Evolutionary conservation across 2,888 invertebrate species (phyloP), one percentile per base, ranked within the genome.

Genomic region (Suillia variegata): DNA sequence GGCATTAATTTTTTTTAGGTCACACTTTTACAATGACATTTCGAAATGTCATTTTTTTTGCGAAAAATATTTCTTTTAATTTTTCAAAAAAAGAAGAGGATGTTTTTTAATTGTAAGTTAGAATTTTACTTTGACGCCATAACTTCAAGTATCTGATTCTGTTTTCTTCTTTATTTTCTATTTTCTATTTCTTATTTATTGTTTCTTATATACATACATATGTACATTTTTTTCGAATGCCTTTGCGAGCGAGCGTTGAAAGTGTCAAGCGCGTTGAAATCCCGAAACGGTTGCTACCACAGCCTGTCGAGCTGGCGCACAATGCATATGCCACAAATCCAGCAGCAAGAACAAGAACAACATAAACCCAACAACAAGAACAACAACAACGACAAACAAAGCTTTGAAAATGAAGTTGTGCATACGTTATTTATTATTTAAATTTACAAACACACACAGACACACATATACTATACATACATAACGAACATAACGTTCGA

Each of bases 221-320:
- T 31, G 6, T 31, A 8, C 31, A 8, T 31, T 8, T 31, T 31
- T 38, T 38, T 38, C 15, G 38, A 13, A 38, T 38, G 6, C n/a
- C n/a, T n/a, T n/a, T n/a, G n/a, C n/a, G 21, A 18, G 17, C 21
- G 12, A 21, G 58, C 62, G 54, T 62, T 61, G 56, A 56, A 62
- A 38, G 24, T 42, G 54, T 54, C 54, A 54, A 42, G 24, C 21
- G 22, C 42, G 15, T 15, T 20, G 22, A 54, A 24, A 54, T 54
- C 42, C 42, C 20, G 26, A 42, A 38, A 45, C 21, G 21, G 42
- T n/a, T n/a, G n/a, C n/a, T n/a, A n/a, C n/a, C n/a, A n/a, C n/a
- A n/a, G n/a, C n/a, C n/a, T n/a, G n/a, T n/a, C n/a, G n/a, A n/a
- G n/a, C n/a, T n/a, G n/a, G n/a, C n/a, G n/a, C n/a, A n/a, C n/a